Base-by-base conservation (phyloP, 2,888 invertebrate genomes). In the Noctua fimbriata region DNA sequence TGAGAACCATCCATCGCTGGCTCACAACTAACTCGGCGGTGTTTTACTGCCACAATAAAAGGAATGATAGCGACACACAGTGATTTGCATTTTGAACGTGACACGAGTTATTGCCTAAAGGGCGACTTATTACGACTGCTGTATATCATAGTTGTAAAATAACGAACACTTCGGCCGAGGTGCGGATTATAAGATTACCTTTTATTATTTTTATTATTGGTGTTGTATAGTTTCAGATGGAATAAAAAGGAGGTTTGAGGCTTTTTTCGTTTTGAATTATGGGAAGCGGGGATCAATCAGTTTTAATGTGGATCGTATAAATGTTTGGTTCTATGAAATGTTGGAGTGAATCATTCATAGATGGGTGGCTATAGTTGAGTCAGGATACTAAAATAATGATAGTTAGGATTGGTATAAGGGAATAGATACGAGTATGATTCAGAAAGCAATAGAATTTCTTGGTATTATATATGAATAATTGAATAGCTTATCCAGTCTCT, bases 1-100 rank as follows among this genome's bases (percentile, higher is more conserved):
- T 87, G 89, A 85, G 91, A 89, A 88, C 82, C 86, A 87, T 89
- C 88, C 88, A 90, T 82, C 87, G 90, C 88, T 83, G 88, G 81
- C 81, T 88, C 84, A 82, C 88, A 90, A 90, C 90, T 90, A 91
- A 92, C 92, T 91, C 90, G 89, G 88, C 87, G 89, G 82, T 87
- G 87, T 88, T 93, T 93, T 93, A 92, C 89, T 87, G 86, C 90
- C 78, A 80, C 90, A 87, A 92, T 93, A 93, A 93, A 92, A 92
- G 92, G 90, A 92, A 93, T 92, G 92, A 92, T 92, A 91, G 91
- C 90, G 91, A 92, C 91, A 91, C 89, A 90, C 90, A 81, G 82
- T 85, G 82, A 90, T 90, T 90, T 90, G 87, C 90, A 90, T 89
- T 89, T 90, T 84, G 87, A 86, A 81, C 83, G 82, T 85, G 86